Base-by-base conservation (phyloP, 2,797 vertebrate species). In the Gymnopithys bicolor region DNA sequence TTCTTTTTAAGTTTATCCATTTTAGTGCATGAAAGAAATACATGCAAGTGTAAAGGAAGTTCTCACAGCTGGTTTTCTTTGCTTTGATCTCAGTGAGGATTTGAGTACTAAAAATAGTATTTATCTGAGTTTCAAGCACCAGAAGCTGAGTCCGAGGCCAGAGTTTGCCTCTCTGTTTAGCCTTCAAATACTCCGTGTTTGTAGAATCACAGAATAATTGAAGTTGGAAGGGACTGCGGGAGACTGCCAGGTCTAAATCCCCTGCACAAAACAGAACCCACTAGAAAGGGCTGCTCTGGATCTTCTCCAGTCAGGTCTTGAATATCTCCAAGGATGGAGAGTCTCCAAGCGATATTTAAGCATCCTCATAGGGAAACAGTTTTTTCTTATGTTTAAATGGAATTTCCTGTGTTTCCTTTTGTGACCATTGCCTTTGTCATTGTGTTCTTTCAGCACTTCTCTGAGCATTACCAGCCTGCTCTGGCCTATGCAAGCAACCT, bases 1-100 rank as follows among this genome's bases (percentile, higher is more conserved):
- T 69, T 84, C 69, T 92, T 88, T 82, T 94, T 43, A 84, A 90
- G 48, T 43, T 81, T 89, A 81, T 77, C 69, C 49, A 71, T 51
- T 45, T 63, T 78, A 75, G 58, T 81, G 22, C 41, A 71, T 74
- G 45, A 84, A 84, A 93, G 52, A 74, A 63, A 76, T 69, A 69
- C 13, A 58, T 66, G n/a, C 19, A 70, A 86, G 35, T 56, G 25
- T 71, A 81, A 89, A 82, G 53, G 32, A 93, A 84, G 59, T 78
- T 74, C 87, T 84, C 58, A 56, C 46, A 81, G 75, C 49, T 87
- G 58, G 11, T 70, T 78, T 91, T 67, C 88, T 87, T 89, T 71
- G 23, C 71, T 88, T 91, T 89, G 70, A 87, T 70, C 56, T 89
- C 60, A 63, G 35, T 64, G 51, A 83, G 68, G 46, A 69, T 39